phyloP scores from a whole-genome alignment of 2,113 vertebrate species.

The Nymphicus hollandicus region DNA sequence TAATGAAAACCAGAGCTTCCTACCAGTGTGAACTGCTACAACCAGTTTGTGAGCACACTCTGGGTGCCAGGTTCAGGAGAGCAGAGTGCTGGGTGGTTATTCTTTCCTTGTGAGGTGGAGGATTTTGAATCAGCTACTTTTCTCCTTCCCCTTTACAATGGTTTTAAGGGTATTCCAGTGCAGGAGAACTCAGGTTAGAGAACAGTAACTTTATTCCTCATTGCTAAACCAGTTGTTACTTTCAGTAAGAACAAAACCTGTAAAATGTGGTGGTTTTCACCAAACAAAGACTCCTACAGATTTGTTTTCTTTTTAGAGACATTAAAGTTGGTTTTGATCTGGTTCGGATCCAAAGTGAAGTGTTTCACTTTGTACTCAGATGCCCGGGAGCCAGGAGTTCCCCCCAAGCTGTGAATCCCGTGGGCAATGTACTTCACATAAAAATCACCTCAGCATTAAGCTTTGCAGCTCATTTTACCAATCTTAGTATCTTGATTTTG shows the following conservation, averaged over 20 bases:
- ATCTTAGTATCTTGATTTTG: not conserved
- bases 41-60: not conserved
- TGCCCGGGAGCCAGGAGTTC: not conserved
- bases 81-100: not conserved
- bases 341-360: not conserved
- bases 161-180: not conserved
- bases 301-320: not conserved
- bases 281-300: not conserved
- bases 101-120: not conserved
- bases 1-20: not conserved
- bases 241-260: not conserved
- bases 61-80: not conserved
- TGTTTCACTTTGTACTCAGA: not conserved
- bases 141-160: not conserved
- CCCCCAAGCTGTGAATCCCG: fast-evolving
- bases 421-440: not conserved
- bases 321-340: not conserved
- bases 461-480: not conserved
- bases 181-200: not conserved
- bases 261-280: not conserved
- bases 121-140: not conserved
- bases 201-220: not conserved
- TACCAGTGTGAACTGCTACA: not conserved
- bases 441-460: not conserved
- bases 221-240: not conserved